Conservation (phyloP, 2,113 vertebrate genomes). For the Herpetotheres cachinnans region DNA sequence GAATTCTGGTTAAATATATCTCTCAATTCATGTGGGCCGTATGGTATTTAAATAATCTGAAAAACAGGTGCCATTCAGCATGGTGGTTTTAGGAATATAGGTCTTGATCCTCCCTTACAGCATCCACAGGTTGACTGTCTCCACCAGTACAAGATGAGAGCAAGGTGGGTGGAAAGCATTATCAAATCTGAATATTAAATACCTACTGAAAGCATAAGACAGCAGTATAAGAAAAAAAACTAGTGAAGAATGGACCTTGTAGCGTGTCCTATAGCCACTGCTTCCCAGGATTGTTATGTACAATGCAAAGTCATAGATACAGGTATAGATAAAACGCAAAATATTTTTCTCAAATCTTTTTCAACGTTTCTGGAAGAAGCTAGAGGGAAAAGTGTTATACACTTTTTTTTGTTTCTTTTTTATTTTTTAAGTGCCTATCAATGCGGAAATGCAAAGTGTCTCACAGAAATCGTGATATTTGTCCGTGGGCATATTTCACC, state of each 20-base stretch:
- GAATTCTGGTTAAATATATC: neutral
- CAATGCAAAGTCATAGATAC: neutral
- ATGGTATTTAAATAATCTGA: neutral
- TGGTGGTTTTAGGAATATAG: neutral
- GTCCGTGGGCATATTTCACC: neutral
- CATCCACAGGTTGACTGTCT: neutral
- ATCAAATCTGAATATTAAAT: neutral
- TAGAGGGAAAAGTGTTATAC: neutral
- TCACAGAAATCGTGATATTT: neutral
- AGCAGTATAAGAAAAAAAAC: neutral
- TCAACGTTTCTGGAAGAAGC: neutral
- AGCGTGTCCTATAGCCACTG: neutral
- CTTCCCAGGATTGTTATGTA: neutral
- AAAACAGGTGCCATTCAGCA: neutral
- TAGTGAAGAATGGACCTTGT: neutral
- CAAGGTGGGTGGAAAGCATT: neutral
- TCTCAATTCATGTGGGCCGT: neutral
- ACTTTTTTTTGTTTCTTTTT: neutral
- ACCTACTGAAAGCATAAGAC: neutral
- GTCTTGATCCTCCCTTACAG: neutral
- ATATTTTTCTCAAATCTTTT: neutral
- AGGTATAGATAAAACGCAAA: neutral
- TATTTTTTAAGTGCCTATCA: neutral
- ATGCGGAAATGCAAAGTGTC: neutral
- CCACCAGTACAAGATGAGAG: neutral